These are phyloP conservation scores for Boleophthalmus pectinirostris DNA, from an alignment of 2,113 vertebrate genomes.

Conservation along the genomic window DNA sequence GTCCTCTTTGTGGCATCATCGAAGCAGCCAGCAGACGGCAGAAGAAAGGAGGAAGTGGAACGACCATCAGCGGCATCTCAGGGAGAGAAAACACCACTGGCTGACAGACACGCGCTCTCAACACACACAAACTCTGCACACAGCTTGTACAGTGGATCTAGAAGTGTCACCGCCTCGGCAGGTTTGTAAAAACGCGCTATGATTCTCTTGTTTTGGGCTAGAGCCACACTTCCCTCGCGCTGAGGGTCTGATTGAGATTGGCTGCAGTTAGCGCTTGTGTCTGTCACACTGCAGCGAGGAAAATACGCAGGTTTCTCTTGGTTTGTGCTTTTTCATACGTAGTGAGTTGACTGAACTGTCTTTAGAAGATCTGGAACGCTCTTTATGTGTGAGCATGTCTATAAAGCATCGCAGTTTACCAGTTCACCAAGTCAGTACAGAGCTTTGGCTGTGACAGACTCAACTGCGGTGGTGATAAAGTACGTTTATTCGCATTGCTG, in stretches of 20 bases:
- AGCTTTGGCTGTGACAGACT: not conserved
- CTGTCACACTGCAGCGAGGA: conserved; percentile 13
- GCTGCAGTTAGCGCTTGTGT: conserved; percentile 14
- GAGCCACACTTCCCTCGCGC: conserved; percentile 23
- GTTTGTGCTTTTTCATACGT: not conserved
- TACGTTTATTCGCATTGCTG: not conserved
- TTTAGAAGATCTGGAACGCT: conserved; percentile 29
- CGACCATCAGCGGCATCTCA: conserved; percentile 71
- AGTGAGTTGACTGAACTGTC: conserved; percentile 39
- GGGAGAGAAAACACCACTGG: conserved; percentile 39
- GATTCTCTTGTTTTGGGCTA: not conserved
- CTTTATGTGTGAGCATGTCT: conserved; percentile 25
- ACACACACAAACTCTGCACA: conserved; percentile 62
- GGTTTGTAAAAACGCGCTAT: conserved; percentile 63
- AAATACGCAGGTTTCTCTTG: conserved; percentile 7
- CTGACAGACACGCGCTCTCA: conserved; percentile 36
- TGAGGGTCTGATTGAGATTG: conserved; percentile 17
- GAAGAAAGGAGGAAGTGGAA: conserved; percentile 79
- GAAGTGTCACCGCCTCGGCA: conserved; percentile 65
- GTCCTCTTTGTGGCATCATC: conserved; percentile 37
- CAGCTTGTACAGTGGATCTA: conserved; percentile 50
- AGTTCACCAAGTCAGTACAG: not conserved
- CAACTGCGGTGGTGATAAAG: conserved; percentile 24
- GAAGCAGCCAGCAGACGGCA: conserved; percentile 70
- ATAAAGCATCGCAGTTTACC: conserved; percentile 18